These are phyloP conservation scores for Phoebastria nigripes DNA, from an alignment of 2,797 vertebrate genomes.

Conservation along the genomic window DNA sequence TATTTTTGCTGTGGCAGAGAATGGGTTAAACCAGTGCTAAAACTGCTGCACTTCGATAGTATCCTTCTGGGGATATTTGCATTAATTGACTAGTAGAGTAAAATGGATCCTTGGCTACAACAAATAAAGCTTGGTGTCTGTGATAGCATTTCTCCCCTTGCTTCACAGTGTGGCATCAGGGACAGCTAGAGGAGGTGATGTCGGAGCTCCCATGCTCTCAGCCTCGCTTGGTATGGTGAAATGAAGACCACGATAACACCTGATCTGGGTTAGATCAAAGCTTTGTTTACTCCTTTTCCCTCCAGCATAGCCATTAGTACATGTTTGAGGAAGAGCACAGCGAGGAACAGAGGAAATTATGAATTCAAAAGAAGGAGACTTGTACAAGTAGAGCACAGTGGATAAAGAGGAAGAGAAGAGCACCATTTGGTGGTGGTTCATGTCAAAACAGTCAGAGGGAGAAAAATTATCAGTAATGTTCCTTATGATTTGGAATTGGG, in stretches of 20 bases:
- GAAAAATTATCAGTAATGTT: background rate
- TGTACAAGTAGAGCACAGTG: background rate
- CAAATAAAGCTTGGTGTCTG: background rate
- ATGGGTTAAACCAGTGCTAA: background rate
- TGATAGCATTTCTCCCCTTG: background rate
- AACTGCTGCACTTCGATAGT: background rate
- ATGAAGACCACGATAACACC: background rate
- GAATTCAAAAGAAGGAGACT: background rate
- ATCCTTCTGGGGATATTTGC: background rate
- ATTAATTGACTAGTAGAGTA: background rate
- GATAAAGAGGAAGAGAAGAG: background rate
- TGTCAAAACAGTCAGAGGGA: background rate
- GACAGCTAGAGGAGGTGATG: background rate
- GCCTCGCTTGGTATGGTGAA: background rate
- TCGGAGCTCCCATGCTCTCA: background rate
- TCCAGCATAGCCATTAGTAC: background rate
- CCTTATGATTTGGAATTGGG: background rate
- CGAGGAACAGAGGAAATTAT: background rate
- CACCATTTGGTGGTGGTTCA: background rate
- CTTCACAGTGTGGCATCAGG: background rate
- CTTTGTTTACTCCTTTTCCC: background rate
- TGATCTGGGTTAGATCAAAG: background rate
- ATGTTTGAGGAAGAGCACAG: background rate
- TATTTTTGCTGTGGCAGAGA: background rate
- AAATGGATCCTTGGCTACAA: background rate